A percentile compares a stretch with the other conserved stretches of the same genome.
These are phyloP conservation scores for Forficula auricularia DNA, from an alignment of 1,140 invertebrate genomes.

Conservation along the genomic window DNA sequence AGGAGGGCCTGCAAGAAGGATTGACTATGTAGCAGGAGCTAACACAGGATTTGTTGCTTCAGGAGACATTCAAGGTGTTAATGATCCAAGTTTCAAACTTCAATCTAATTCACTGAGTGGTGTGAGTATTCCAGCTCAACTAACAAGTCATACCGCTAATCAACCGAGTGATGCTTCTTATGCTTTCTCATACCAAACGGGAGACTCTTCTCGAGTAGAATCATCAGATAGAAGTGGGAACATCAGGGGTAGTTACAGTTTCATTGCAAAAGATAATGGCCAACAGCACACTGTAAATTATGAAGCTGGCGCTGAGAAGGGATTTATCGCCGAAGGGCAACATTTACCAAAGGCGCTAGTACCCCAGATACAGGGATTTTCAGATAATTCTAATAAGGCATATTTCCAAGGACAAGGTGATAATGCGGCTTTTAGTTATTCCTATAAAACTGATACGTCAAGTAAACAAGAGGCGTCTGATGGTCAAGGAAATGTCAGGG, in stretches of 20 bases:
- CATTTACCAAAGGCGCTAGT: constrained; percentile 6
- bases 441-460: constrained; percentile 15
- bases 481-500: constrained; percentile 17
- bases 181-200: constrained; percentile 15
- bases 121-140: too few species aligned
- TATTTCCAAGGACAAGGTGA: neutral
- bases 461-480: constrained; percentile 15
- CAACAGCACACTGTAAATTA: constrained; percentile 7
- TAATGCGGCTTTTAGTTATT: constrained; percentile 17
- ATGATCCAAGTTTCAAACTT: too few species aligned
- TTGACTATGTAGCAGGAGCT: constrained; percentile 11
- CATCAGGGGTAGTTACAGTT: constrained; percentile 10
- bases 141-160: too few species aligned
- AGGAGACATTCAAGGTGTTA: constrained; percentile 5
- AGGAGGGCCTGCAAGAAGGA: neutral
- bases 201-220: constrained; percentile 9
- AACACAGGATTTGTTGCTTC: constrained; percentile 9
- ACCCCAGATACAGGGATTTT: neutral
- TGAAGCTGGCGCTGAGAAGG: constrained; percentile 10
- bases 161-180: constrained; percentile 12
- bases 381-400: neutral
- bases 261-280: constrained; percentile 10
- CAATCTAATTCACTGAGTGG: too few species aligned
- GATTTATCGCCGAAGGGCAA: constrained; percentile 9
- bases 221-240: constrained; percentile 8